A percentile compares a stretch with the other conserved stretches of the same genome.
phyloP scores from a whole-genome alignment of 2,888 invertebrate genomes.

The Cephonodes hylas region DNA sequence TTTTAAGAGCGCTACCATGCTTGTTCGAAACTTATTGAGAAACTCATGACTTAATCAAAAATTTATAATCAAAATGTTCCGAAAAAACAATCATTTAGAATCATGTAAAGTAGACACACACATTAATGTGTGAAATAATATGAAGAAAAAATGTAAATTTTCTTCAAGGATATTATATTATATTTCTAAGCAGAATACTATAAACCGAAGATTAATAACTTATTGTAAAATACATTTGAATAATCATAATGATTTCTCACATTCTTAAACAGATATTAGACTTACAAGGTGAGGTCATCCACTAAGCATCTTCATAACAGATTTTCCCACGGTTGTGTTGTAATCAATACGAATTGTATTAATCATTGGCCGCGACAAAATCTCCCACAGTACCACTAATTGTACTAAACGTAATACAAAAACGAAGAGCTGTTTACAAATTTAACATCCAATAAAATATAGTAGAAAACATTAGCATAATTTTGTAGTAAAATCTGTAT shows the following conservation, averaged over 20 bases:
- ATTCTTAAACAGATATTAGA: not conserved
- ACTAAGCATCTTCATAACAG: no score
- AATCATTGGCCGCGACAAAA: not conserved
- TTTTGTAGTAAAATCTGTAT: constrained; percentile 11
- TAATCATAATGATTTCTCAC: not conserved
- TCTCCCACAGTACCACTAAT: not conserved
- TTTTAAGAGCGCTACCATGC: no score
- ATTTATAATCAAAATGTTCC: no score
- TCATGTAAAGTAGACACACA: no score
- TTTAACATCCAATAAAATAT: not conserved
- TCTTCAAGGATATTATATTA: no score
- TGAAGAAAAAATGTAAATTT: no score
- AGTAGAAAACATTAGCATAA: constrained; percentile 7
- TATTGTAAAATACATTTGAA: not conserved
- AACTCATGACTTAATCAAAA: no score
- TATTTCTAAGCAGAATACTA: no score
- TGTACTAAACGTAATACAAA: not conserved
- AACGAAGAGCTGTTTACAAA: not conserved
- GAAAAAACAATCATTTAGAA: no score
- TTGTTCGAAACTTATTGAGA: no score
- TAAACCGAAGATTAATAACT: no score
- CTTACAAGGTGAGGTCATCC: not conserved
- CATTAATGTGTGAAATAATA: no score
- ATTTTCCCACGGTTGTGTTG: not conserved
- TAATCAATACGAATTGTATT: not conserved